Conservation (phyloP, 2,888 invertebrate species). For the Papilio demoleus region DNA sequence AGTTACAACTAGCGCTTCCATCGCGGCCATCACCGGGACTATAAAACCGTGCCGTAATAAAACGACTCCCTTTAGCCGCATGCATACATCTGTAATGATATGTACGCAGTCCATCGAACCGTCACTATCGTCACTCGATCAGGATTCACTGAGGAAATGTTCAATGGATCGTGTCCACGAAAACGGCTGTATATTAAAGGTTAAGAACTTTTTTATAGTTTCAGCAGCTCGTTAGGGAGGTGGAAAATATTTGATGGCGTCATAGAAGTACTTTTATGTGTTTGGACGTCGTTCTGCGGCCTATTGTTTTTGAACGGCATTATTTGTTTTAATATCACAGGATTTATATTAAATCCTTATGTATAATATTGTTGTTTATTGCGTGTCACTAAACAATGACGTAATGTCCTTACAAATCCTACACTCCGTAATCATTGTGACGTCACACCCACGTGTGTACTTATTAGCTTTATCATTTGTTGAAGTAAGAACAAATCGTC, state of each 20-base stretch:
- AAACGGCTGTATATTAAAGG: constrained; percentile 42
- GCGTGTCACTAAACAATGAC: not conserved
- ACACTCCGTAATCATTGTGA: not conserved
- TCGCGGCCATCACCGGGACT: constrained; percentile 68
- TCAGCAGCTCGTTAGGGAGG: constrained; percentile 48
- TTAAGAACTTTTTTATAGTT: constrained; percentile 49
- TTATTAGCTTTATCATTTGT: constrained; percentile 30
- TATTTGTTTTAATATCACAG: constrained; percentile 41
- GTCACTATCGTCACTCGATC: constrained; percentile 32
- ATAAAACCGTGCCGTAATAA: constrained; percentile 75
- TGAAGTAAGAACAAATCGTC: constrained; percentile 32
- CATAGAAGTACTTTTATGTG: constrained; percentile 63
- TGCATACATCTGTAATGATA: constrained; percentile 79
- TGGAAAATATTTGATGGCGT: constrained; percentile 74
- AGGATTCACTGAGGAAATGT: constrained; percentile 38
- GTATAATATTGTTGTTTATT: not conserved
- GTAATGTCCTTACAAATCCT: not conserved
- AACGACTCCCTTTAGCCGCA: constrained; percentile 66
- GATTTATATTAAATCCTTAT: constrained; percentile 23
- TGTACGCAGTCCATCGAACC: constrained; percentile 47
- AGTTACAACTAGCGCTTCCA: constrained; percentile 70
- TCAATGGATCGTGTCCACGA: constrained; percentile 42
- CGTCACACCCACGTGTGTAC: not conserved
- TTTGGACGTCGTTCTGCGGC: constrained; percentile 65
- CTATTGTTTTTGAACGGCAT: constrained; percentile 60